Evolutionary conservation across 2,797 vertebrate species (phyloP).

Genomic region (Melanogrammus aeglefinus): DNA sequence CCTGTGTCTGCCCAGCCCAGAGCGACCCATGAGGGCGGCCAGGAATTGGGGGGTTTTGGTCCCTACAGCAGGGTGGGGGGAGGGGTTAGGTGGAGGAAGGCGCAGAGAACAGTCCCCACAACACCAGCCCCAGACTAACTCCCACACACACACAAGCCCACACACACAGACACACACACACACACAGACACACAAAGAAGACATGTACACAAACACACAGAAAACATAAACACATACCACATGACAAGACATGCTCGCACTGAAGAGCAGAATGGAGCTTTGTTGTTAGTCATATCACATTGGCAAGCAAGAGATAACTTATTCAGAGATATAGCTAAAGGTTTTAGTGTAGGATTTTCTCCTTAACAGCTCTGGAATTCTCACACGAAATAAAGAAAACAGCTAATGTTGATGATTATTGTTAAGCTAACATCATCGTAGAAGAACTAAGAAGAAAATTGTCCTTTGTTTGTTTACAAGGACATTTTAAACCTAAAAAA

Average conservation of each 20-base stretch:
- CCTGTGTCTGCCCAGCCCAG: constrained; percentile 75
- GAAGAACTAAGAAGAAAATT: background rate
- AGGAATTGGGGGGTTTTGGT: constrained; percentile 74
- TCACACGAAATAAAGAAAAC: background rate
- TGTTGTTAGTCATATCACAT: constrained; percentile 30
- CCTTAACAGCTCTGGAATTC: constrained; percentile 9
- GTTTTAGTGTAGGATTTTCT: constrained; percentile 38
- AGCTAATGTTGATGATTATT: background rate
- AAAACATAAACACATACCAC: constrained; percentile 17
- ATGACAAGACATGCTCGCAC: constrained; percentile 46
- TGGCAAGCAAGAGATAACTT: constrained; percentile 35
- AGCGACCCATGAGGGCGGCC: constrained; percentile 78
- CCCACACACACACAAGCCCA: constrained; percentile 32
- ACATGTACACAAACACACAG: constrained; percentile 39
- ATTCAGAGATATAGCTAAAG: constrained; percentile 39
- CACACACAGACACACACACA: constrained; percentile 34
- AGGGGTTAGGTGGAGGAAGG: constrained; percentile 56
- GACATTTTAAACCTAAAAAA: background rate
- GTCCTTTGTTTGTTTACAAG: background rate
- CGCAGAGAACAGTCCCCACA: constrained; percentile 60
- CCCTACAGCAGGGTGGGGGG: constrained; percentile 68
- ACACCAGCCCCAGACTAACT: constrained; percentile 47
- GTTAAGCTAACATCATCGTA: background rate
- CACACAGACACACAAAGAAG: constrained; percentile 32
- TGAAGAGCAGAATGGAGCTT: constrained; percentile 17